Percentiles rank a stretch among this genome's conserved stretches.
Conservation (phyloP, 2,797 vertebrate species). For the Poeciliopsis turneri region DNA sequence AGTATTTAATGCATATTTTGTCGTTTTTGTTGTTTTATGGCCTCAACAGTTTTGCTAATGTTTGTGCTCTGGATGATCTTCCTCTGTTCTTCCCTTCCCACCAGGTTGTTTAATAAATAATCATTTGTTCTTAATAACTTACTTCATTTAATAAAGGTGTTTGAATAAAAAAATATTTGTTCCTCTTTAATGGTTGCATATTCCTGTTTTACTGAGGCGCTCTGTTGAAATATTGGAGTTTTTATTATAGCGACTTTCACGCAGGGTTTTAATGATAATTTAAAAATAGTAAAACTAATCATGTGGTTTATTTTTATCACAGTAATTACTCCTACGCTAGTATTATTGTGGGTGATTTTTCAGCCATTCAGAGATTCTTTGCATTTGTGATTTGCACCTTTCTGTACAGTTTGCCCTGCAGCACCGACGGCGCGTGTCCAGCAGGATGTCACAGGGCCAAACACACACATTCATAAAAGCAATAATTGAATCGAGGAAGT, state of each 20-base stretch:
- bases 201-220: too few species aligned
- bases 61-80: too few species aligned
- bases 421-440: constrained; percentile 28
- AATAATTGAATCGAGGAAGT: constrained; percentile 6
- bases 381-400: neutral
- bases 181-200: too few species aligned
- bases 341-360: neutral
- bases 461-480: constrained; percentile 30
- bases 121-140: too few species aligned
- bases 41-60: too few species aligned
- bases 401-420: constrained; percentile 17
- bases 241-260: neutral
- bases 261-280: neutral
- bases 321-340: neutral
- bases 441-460: constrained; percentile 24
- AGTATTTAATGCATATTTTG: too few species aligned
- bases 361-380: neutral
- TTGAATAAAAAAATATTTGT: too few species aligned
- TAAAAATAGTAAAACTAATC: neutral
- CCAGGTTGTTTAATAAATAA: too few species aligned
- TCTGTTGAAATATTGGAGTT: neutral
- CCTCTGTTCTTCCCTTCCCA: too few species aligned
- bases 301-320: neutral
- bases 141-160: too few species aligned
- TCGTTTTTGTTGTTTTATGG: too few species aligned